These are phyloP conservation scores for Pseudonaja textilis DNA, from an alignment of 2,113 vertebrate genomes.

Conservation along the genomic window DNA sequence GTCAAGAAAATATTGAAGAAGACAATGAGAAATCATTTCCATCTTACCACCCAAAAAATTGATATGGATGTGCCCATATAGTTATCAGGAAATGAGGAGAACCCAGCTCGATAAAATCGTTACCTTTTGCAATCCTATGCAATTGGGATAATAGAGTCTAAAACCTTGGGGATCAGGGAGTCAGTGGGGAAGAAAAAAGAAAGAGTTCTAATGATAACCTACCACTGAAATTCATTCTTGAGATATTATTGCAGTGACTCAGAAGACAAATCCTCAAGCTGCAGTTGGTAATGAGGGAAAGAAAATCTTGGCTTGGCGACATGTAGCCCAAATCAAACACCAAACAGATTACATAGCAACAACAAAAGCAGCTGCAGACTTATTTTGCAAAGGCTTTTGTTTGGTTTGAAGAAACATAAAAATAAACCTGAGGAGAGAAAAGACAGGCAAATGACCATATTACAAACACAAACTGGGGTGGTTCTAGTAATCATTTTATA, in stretches of 20 bases:
- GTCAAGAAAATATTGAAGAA: neutral
- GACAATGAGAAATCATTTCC: neutral
- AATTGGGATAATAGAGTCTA: neutral
- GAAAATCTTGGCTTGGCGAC: neutral
- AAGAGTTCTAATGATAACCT: constrained; percentile 17
- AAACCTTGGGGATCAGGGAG: neutral
- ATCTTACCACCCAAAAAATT: neutral
- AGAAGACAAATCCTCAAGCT: neutral
- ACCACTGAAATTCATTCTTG: constrained; percentile 1
- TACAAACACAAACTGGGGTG: neutral
- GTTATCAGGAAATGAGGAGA: neutral
- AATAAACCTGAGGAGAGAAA: constrained; percentile 15
- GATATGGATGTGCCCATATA: neutral
- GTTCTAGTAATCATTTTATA: neutral
- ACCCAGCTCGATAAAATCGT: neutral
- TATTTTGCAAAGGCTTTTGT: constrained; percentile 10
- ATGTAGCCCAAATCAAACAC: neutral
- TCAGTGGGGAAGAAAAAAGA: neutral
- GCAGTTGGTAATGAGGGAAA: neutral
- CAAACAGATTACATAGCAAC: neutral
- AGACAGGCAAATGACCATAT: neutral
- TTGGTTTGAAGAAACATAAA: constrained; percentile 2
- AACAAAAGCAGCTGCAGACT: constrained; percentile 21
- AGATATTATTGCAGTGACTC: neutral
- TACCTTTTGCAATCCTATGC: neutral